Conservation (phyloP, 2,888 invertebrate genomes). For the Eledone cirrhosa region DNA sequence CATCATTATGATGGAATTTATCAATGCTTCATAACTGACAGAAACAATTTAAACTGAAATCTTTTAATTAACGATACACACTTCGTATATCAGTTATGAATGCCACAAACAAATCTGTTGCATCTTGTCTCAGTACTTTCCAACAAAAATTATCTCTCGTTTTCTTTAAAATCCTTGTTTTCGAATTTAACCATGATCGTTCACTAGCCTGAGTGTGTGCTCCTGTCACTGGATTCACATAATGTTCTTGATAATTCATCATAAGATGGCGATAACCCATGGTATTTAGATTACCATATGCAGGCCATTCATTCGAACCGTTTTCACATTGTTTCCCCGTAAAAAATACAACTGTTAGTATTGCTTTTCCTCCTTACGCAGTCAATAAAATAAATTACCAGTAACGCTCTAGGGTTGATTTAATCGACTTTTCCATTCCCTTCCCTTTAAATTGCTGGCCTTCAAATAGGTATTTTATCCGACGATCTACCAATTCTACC, state of each 20-base stretch:
- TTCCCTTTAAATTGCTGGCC: too few relatives aligned
- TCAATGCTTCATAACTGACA: too few relatives aligned
- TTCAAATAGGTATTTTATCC: too few relatives aligned
- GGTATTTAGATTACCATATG: neutral
- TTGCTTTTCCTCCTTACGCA: too few relatives aligned
- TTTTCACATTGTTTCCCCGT: neutral
- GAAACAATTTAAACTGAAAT: too few relatives aligned
- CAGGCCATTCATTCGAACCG: neutral
- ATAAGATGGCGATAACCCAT: neutral
- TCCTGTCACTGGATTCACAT: neutral
- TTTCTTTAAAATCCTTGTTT: neutral
- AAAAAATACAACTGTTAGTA: too few relatives aligned
- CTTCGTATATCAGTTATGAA: neutral
- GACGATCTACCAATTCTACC: too few relatives aligned
- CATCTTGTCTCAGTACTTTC: neutral
- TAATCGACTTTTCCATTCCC: too few relatives aligned
- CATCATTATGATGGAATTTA: too few relatives aligned
- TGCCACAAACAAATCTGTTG: neutral
- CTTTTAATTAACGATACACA: too few relatives aligned
- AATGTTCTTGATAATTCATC: neutral
- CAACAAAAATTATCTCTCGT: neutral
- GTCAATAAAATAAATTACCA: too few relatives aligned
- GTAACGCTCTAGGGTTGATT: too few relatives aligned
- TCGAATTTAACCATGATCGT: neutral
- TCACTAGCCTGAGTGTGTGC: neutral